phyloP scores from a whole-genome alignment of 2,797 vertebrate genomes.

The Dromococcyx pavoninus region DNA sequence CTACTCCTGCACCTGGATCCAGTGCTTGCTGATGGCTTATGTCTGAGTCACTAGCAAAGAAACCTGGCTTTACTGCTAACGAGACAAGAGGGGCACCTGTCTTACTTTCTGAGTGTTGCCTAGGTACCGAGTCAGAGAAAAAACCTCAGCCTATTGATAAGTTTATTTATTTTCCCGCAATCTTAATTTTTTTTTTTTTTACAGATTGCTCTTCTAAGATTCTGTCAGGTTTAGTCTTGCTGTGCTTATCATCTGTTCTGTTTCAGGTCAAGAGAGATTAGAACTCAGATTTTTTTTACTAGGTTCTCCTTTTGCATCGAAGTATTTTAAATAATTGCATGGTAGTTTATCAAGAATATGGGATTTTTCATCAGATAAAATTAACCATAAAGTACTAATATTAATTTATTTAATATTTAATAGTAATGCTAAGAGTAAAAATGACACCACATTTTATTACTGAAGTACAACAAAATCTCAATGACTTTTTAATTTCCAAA shows the following conservation, averaged over 20 bases:
- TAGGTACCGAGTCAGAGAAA: neutral
- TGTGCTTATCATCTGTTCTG: neutral
- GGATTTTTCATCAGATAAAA: neutral
- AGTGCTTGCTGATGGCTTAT: neutral
- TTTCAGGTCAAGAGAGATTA: neutral
- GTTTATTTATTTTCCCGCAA: neutral
- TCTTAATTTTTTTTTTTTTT: neutral
- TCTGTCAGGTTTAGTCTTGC: neutral
- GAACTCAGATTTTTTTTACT: neutral
- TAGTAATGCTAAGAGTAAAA: neutral
- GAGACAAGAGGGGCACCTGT: neutral
- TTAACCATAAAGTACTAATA: neutral
- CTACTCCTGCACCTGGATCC: neutral
- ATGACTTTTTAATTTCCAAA: neutral
- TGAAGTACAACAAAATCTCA: neutral
- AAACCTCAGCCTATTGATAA: neutral
- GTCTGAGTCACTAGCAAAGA: neutral
- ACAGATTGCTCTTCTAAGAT: neutral
- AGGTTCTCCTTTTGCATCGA: neutral
- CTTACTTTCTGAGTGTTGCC: neutral
- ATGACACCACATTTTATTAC: neutral
- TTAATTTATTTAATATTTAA: neutral
- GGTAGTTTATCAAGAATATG: neutral
- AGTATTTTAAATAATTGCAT: neutral
- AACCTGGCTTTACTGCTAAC: neutral